phyloP scores from a whole-genome alignment of 2,113 vertebrate genomes.

The Emberiza fucata region DNA sequence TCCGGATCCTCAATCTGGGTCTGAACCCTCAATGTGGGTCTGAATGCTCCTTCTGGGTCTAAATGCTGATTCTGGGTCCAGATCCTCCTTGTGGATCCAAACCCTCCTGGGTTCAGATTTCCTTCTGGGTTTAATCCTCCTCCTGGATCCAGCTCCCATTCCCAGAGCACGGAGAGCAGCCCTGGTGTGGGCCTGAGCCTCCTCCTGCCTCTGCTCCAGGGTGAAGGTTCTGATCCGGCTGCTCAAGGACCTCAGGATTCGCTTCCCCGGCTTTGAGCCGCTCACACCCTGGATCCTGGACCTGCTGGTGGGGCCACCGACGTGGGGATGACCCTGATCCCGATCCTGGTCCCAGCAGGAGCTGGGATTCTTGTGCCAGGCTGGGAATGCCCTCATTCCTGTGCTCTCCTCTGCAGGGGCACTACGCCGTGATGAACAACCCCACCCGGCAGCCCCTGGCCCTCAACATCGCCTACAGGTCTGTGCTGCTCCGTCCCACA shows the following conservation, averaged over 20 bases:
- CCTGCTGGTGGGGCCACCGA: conserved; percentile 75
- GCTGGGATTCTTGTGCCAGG: rapidly evolving
- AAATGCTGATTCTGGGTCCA: no score
- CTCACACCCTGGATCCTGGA: conserved; percentile 97
- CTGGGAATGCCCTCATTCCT: rapidly evolving
- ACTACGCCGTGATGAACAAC: conserved; percentile 98
- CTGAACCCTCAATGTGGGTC: rapidly evolving
- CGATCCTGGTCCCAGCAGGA: rapidly evolving
- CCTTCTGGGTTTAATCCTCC: no score
- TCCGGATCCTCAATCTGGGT: no score
- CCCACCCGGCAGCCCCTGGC: conserved; percentile 93
- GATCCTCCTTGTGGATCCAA: neutral
- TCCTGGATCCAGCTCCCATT: rapidly evolving
- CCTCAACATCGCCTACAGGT: conserved; percentile 96
- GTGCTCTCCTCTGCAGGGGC: conserved; percentile 73
- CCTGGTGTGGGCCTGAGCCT: rapidly evolving
- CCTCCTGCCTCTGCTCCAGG: conserved; percentile 52
- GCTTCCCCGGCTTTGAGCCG: conserved; percentile 93
- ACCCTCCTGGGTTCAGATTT: no score
- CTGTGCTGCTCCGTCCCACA: rapidly evolving
- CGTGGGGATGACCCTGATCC: rapidly evolving
- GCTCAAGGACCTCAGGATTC: conserved; percentile 88
- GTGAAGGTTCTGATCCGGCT: conserved; percentile 95
- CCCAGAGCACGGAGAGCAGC: rapidly evolving
- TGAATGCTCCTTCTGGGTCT: neutral